Evolutionary conservation across 2,797 vertebrate genomes (phyloP).

Genomic region (Synaphobranchus kaupii): DNA sequence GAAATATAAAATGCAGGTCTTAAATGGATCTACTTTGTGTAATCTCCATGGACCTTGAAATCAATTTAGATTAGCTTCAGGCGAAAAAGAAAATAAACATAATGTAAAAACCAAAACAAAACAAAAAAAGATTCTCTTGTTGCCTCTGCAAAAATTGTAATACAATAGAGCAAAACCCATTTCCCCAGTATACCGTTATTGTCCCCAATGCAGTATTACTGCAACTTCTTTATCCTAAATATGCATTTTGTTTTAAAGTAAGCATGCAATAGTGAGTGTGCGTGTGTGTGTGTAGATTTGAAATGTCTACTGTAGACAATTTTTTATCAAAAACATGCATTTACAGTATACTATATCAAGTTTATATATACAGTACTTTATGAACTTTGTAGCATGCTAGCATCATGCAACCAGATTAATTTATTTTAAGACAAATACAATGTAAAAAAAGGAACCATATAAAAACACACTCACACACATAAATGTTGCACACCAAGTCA

Average conservation of each 20-base stretch:
- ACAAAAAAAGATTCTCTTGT: background rate
- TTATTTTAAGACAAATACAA: background rate
- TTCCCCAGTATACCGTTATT: background rate
- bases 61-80: background rate
- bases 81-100: background rate
- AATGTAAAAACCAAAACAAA: background rate
- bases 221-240: background rate
- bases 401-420: background rate
- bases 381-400: background rate
- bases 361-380: background rate
- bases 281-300: background rate
- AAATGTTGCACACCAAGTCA: background rate
- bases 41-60: constrained; percentile 5
- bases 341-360: background rate
- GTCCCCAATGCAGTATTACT: too few relatives aligned
- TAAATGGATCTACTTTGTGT: constrained; percentile 16
- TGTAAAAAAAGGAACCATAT: background rate
- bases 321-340: background rate
- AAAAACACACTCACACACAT: background rate
- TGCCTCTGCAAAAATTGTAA: background rate
- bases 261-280: background rate
- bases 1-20: constrained; percentile 32
- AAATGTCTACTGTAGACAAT: background rate
- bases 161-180: background rate
- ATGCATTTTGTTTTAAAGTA: background rate